Evolutionary conservation across 2,888 invertebrate species (phyloP).

Genomic region (Schizotus pectinicornis): DNA sequence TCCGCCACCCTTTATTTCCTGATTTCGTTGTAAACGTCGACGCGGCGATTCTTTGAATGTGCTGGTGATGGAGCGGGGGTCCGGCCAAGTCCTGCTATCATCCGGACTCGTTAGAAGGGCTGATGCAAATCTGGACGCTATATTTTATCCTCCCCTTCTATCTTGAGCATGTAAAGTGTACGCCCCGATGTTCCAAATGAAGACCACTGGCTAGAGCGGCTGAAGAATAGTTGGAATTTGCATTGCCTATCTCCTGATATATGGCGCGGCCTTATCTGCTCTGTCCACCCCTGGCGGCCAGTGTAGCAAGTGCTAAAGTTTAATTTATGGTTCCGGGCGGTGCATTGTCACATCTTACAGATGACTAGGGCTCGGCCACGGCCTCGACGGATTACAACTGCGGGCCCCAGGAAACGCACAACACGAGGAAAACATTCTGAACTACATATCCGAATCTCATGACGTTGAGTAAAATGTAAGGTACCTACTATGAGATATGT

Average conservation of each 20-base stretch:
- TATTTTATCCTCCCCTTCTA: conserved; percentile 45
- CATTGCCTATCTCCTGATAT: conserved; percentile 57
- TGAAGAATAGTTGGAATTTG: conserved; percentile 56
- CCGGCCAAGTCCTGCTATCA: conserved; percentile 35
- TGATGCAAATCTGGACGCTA: conserved; percentile 49
- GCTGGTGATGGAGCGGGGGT: conserved; percentile 35
- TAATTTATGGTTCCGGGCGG: conserved; percentile 58
- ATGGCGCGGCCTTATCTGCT: conserved; percentile 58
- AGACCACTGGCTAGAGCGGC: conserved; percentile 43
- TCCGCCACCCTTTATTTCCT: conserved; percentile 16
- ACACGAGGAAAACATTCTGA: no score
- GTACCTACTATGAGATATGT: no score
- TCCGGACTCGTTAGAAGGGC: conserved; percentile 42
- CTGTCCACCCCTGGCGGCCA: conserved; percentile 59
- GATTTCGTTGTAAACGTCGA: conserved; percentile 33
- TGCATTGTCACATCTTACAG: conserved; percentile 61
- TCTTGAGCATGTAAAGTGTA: conserved; percentile 40
- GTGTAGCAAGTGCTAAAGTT: conserved; percentile 59
- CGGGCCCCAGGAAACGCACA: conserved; percentile 5
- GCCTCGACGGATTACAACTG: background rate
- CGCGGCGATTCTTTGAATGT: conserved; percentile 44
- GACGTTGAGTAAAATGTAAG: no score
- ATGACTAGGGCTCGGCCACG: conserved; percentile 49
- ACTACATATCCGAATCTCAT: no score
- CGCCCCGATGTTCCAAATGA: conserved; percentile 40